Conservation (phyloP, 2,888 invertebrate species). For the Xanthia togata region DNA sequence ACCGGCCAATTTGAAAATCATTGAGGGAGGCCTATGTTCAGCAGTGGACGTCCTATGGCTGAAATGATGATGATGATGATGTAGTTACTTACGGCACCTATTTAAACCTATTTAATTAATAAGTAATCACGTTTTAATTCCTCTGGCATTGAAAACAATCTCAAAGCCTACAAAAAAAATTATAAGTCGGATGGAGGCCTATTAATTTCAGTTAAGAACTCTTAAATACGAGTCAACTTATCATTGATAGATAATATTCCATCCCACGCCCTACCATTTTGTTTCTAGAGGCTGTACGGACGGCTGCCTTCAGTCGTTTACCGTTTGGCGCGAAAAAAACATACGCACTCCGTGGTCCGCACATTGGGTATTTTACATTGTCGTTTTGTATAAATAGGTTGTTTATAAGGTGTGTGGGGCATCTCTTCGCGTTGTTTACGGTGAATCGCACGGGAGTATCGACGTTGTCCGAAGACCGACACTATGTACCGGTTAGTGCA, state of each 20-base stretch:
- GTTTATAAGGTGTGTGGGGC: conserved; percentile 80
- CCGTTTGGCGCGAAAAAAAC: conserved; percentile 79
- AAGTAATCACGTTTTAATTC: conserved; percentile 1
- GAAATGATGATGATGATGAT: too few species aligned
- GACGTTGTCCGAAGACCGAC: conserved; percentile 62
- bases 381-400: conserved; percentile 80
- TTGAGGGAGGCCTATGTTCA: too few species aligned
- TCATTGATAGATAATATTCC: conserved; percentile 59
- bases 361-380: conserved; percentile 66
- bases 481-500: conserved; percentile 86
- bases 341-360: conserved; percentile 48
- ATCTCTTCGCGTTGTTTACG: conserved; percentile 73
- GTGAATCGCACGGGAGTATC: conserved; percentile 71
- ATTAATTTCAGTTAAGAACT: conserved; percentile 52
- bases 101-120: background rate
- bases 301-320: conserved; percentile 69
- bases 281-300: conserved; percentile 61
- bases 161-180: background rate
- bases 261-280: conserved; percentile 73
- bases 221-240: conserved; percentile 49
- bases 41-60: too few species aligned
- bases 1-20: too few species aligned
- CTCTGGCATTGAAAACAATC: background rate
- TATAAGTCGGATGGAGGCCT: background rate
- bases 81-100: too few species aligned